Evolutionary conservation across 2,113 vertebrate species (phyloP).

Genomic region (Monopterus albus): DNA sequence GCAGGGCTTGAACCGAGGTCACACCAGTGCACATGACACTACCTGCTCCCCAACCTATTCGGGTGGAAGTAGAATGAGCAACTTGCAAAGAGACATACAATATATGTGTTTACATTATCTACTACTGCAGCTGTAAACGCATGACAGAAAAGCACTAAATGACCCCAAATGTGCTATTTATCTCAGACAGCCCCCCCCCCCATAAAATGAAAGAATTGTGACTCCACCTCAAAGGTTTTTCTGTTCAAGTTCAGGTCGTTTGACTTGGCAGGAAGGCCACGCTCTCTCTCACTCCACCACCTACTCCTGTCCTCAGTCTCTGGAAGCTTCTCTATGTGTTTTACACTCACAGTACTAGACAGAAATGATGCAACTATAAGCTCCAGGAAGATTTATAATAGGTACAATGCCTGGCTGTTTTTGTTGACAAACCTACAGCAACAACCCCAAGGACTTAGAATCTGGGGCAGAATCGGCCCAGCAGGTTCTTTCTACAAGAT

Average conservation of each 20-base stretch:
- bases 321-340: too few relatives aligned
- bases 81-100: not conserved
- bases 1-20: too few relatives aligned
- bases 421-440: conserved; percentile 33
- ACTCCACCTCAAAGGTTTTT: conserved; percentile 11
- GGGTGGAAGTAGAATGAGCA: too few relatives aligned
- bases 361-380: conserved; percentile 13
- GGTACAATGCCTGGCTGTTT: conserved; percentile 8
- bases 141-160: not conserved
- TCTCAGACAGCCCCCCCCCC: too few relatives aligned
- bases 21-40: too few relatives aligned
- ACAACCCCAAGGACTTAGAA: conserved; percentile 11
- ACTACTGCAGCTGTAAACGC: not conserved
- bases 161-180: not conserved
- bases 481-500: conserved; percentile 6
- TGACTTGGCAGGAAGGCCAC: conserved; percentile 28
- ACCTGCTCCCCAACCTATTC: too few relatives aligned
- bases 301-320: not conserved
- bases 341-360: too few relatives aligned
- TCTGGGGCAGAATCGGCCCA: conserved; percentile 33
- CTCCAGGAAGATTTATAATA: conserved; percentile 9
- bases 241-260: conserved; percentile 51
- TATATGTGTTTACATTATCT: not conserved
- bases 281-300: not conserved
- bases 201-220: too few relatives aligned